A percentile compares a stretch with the other conserved stretches of the same genome.
Evolutionary conservation across 1,140 invertebrate genomes (phyloP).

Genomic region (Heliothis subflexa): DNA sequence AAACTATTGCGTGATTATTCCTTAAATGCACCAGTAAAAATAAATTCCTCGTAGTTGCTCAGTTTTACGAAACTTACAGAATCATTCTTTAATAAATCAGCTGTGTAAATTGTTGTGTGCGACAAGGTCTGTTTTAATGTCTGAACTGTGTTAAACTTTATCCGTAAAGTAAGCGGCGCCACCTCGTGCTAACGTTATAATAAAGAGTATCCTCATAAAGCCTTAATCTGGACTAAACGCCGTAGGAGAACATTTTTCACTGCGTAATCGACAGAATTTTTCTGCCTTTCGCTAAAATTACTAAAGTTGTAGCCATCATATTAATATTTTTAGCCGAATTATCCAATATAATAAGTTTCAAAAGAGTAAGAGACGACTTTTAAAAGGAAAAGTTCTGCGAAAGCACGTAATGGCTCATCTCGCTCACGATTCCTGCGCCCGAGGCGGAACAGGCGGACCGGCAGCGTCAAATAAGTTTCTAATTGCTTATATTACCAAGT

Average conservation of each 20-base stretch:
- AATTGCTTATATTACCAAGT: slow-evolving; percentile 86
- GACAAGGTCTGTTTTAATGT: slow-evolving; percentile 34
- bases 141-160: slow-evolving; percentile 30
- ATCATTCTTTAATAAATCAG: not conserved
- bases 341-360: slow-evolving; percentile 85
- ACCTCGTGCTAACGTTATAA: slow-evolving; percentile 51
- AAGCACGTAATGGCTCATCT: slow-evolving; percentile 86
- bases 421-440: slow-evolving; percentile 82
- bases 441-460: slow-evolving; percentile 82
- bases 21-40: not conserved
- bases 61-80: not conserved
- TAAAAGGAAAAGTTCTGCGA: slow-evolving; percentile 84
- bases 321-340: slow-evolving; percentile 83
- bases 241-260: slow-evolving; percentile 69
- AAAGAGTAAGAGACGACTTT: slow-evolving; percentile 85
- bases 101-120: slow-evolving; percentile 3
- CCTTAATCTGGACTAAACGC: slow-evolving; percentile 62
- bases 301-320: slow-evolving; percentile 79
- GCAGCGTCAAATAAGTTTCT: slow-evolving; percentile 86
- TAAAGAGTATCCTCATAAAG: slow-evolving; percentile 63
- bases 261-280: slow-evolving; percentile 74
- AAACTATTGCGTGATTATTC: no score
- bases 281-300: slow-evolving; percentile 71
- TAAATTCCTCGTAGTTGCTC: not conserved
- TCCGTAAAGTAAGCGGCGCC: slow-evolving; percentile 32